These are phyloP conservation scores for Xenopus borealis DNA, from an alignment of 2,113 vertebrate genomes.

Conservation along the genomic window DNA sequence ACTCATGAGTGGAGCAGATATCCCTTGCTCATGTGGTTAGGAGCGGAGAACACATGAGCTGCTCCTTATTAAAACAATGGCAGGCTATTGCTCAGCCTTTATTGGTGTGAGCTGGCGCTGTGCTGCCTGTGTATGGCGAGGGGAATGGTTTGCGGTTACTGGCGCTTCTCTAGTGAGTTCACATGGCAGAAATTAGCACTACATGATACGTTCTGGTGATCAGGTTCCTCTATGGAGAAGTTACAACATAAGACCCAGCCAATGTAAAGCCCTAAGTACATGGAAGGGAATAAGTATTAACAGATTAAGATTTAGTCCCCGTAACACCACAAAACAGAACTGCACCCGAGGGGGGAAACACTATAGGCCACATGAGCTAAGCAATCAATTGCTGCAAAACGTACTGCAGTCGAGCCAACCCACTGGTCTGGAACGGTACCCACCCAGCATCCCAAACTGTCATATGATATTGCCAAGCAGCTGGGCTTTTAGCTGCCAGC, in stretches of 20 bases:
- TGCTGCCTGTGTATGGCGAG: conserved; percentile 16
- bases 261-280: background rate
- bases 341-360: background rate
- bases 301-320: background rate
- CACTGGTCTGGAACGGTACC: no score
- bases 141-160: conserved; percentile 9
- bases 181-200: conserved; percentile 1
- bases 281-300: background rate
- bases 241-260: background rate
- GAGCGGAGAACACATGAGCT: conserved; percentile 46
- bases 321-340: background rate
- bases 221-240: background rate
- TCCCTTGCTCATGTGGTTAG: conserved; percentile 46
- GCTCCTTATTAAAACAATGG: no score
- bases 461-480: no score
- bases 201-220: conserved; percentile 7
- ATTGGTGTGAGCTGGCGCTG: conserved; percentile 20
- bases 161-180: background rate
- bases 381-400: background rate
- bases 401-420: background rate
- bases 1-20: conserved; percentile 40
- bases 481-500: no score
- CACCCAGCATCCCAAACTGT: no score
- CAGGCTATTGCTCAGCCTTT: background rate
- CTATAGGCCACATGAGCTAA: background rate